Evolutionary conservation across 2,113 vertebrate species (phyloP).

Genomic region (Egretta garzetta): DNA sequence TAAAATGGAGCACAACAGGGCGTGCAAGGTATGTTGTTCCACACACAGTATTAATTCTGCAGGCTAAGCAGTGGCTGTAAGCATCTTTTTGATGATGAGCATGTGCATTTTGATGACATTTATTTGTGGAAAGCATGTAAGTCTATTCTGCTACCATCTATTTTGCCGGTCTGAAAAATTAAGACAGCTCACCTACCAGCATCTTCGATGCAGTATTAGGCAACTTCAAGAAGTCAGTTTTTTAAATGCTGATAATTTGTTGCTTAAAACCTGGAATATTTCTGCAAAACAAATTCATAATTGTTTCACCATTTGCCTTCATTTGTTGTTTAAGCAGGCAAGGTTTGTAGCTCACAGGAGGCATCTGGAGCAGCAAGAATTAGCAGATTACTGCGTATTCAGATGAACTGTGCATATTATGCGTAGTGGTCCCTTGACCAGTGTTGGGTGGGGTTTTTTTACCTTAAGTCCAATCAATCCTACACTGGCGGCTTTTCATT

Average conservation of each 20-base stretch:
- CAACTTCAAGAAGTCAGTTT: background rate
- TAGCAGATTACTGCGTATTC: background rate
- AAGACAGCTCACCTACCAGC: background rate
- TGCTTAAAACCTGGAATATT: background rate
- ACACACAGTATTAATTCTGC: rapidly evolving
- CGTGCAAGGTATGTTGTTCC: background rate
- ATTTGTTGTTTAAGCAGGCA: background rate
- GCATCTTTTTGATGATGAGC: background rate
- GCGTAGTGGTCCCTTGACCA: background rate
- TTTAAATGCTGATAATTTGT: background rate
- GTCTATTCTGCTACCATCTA: background rate
- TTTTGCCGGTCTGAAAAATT: background rate
- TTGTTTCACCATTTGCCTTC: background rate
- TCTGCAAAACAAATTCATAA: rapidly evolving
- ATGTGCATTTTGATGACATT: background rate
- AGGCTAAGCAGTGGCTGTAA: background rate
- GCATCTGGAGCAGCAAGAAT: no score
- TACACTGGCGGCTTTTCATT: background rate
- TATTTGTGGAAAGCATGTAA: background rate
- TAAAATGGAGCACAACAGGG: background rate
- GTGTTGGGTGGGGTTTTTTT: background rate
- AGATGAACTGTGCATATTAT: background rate
- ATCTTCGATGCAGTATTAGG: background rate
- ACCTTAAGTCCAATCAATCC: background rate
- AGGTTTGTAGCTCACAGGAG: background rate